phyloP scores from a whole-genome alignment of 2,888 invertebrate genomes.

The Pristionchus mayeri region DNA sequence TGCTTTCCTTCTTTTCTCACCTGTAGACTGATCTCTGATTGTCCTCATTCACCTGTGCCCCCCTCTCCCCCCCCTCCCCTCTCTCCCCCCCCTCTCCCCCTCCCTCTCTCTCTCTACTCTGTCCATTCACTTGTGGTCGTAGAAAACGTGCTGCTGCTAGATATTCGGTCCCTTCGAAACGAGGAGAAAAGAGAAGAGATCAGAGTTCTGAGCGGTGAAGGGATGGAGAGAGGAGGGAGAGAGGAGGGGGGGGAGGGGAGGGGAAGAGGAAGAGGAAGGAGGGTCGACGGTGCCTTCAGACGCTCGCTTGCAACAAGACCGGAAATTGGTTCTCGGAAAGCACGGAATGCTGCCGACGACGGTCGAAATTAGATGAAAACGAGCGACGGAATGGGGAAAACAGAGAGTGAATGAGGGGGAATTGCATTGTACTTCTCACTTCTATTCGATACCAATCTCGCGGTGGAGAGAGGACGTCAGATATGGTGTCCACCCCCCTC shows the following conservation, averaged over 20 bases:
- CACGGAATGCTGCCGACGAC: too few relatives aligned
- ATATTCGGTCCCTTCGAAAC: slow-evolving; percentile 27
- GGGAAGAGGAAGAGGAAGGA: background rate
- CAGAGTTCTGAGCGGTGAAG: background rate
- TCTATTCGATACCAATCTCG: too few relatives aligned
- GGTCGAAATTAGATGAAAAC: too few relatives aligned
- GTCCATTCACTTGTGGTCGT: background rate
- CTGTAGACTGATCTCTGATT: background rate
- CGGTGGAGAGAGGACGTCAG: background rate
- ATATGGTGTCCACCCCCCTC: background rate
- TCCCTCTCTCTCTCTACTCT: background rate
- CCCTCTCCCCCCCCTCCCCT: background rate
- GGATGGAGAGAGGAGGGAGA: background rate
- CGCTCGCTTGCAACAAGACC: background rate
- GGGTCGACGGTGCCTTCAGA: slow-evolving; percentile 25
- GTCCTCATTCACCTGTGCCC: background rate
- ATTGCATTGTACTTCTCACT: background rate
- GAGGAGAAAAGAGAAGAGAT: slow-evolving; percentile 17
- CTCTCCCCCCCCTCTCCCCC: slow-evolving; percentile 20
- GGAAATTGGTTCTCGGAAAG: background rate
- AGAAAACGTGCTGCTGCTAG: slow-evolving; percentile 31
- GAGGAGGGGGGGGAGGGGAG: background rate
- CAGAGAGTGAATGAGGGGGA: background rate
- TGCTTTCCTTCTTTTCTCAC: background rate
- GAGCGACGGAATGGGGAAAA: background rate